A percentile compares a stretch with the other conserved stretches of the same genome.
Conservation (phyloP, 37 sponge, comb jelly and placozoan species). For the Halichondria panicea region DNA sequence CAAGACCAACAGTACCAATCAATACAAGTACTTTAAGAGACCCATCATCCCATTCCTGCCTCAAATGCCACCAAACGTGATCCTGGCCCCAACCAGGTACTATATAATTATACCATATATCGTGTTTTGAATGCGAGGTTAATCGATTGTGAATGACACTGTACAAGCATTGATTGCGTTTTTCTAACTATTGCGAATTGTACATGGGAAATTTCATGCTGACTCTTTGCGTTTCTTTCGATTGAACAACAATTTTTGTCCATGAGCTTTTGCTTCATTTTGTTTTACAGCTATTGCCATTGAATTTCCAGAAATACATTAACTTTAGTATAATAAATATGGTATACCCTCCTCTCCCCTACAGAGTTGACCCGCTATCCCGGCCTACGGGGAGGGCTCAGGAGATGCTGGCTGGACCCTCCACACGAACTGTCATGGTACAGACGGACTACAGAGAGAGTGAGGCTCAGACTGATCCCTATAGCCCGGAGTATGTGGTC, state of each 20-base stretch:
- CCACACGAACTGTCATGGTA: constrained; percentile 51
- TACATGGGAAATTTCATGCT: too few species aligned
- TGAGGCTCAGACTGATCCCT: constrained; percentile 97
- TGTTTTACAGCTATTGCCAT: too few species aligned
- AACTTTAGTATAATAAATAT: too few species aligned
- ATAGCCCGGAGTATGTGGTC: constrained; percentile 84
- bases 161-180: too few species aligned
- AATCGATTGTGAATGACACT: too few species aligned
- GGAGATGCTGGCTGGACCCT: constrained; percentile 15
- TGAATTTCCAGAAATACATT: too few species aligned
- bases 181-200: too few species aligned
- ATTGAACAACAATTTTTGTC: not conserved
- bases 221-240: not conserved
- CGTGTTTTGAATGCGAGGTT: not conserved
- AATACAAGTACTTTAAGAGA: constrained; percentile 84
- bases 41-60: constrained; percentile 96
- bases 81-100: constrained; percentile 73
- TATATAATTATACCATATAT: not conserved
- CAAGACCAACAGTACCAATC: constrained; percentile 72
- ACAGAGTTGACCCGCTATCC: constrained; percentile 50
- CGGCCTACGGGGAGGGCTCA: constrained; percentile 1
- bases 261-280: not conserved
- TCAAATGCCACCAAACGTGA: constrained; percentile 87
- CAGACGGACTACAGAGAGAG: constrained; percentile 93
- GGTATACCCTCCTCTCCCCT: not conserved